Percentiles rank a stretch among this genome's conserved stretches.
phyloP scores from a whole-genome alignment of 2,888 invertebrate genomes.

The Imbricaverruca yamaguchii region DNA sequence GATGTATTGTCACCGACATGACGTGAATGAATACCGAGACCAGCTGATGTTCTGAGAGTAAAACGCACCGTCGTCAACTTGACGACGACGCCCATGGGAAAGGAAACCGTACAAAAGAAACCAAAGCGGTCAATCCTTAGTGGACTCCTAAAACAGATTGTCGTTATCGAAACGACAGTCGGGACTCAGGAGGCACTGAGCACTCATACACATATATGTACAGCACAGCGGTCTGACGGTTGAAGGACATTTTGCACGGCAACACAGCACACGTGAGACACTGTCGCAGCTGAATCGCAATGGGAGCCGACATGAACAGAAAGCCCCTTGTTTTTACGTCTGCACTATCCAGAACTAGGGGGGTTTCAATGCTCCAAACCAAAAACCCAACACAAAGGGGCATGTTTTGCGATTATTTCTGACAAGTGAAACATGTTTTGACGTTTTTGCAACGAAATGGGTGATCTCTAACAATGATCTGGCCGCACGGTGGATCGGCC shows the following conservation, averaged over 20 bases:
- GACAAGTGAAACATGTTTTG: background rate
- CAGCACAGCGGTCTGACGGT: background rate
- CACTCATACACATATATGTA: background rate
- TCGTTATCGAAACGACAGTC: background rate
- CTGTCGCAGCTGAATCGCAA: slow-evolving; percentile 8
- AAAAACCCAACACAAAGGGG: background rate
- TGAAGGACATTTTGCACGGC: background rate
- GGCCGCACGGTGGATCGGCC: background rate
- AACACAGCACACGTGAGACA: slow-evolving; percentile 21
- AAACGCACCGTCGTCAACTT: background rate
- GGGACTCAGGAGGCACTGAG: background rate
- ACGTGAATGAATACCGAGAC: background rate
- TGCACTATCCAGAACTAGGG: slow-evolving; percentile 15
- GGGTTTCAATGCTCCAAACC: background rate
- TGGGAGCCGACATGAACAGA: background rate
- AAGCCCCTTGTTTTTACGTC: slow-evolving; percentile 9
- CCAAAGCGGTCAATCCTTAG: background rate
- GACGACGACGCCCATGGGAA: background rate
- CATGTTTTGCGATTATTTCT: background rate
- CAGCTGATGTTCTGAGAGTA: background rate
- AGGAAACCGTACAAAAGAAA: background rate
- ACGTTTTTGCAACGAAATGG: slow-evolving; percentile 3
- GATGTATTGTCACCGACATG: slow-evolving; percentile 20
- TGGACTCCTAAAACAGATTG: background rate
- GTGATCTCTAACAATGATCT: background rate